Base-by-base conservation (phyloP, 2,113 vertebrate species). In the Forbesichthys agassizii region DNA sequence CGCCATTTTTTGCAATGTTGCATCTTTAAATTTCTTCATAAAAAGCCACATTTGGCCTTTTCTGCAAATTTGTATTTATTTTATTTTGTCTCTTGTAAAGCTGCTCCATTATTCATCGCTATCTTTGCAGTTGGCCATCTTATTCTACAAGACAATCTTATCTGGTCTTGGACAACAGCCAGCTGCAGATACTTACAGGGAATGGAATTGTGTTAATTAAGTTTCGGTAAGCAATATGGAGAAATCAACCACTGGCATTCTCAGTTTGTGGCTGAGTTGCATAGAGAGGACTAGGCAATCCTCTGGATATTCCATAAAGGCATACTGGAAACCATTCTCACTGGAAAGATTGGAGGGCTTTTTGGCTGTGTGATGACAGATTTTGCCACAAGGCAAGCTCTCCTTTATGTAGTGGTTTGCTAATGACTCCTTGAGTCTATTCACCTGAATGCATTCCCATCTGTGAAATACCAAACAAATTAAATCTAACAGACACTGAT, bases 381-480 rank as follows among this genome's bases (percentile, higher is more conserved):
- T 71, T 73, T 69, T 71, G 81, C 79, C 83, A 80, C 82, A 79
- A 80, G 73, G 85, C 74, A 82, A 75, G 77, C 69, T 68, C 76
- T 77, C 62, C 48, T 77, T 67, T 75, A 65, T 85, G 83, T 83
- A 60, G 67, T 78, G 77, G 73, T 74, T 89, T 87, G 83, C 71
- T 81, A 86, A 85, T 88, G 76, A 85, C 83, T 86, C 72, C 79
- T 87, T 74, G 78, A 80, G 81, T 86, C 83, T 85, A 58, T 85
- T 88, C 82, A 81, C 87, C 82, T 85, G 80, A 91, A 90, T 90
- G 85, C 84, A 88, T 90, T 89, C 81, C 82, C 88, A 79, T 87
- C 88, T 89, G 86, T 90, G 86, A 91, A 90, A 89, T 91, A 76
- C 86, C 88, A 91, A 90, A 91, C 88, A 93, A 91, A 93, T 93